These are phyloP conservation scores for Pimpla rufipes DNA, from an alignment of 2,888 invertebrate species.

Conservation along the genomic window DNA sequence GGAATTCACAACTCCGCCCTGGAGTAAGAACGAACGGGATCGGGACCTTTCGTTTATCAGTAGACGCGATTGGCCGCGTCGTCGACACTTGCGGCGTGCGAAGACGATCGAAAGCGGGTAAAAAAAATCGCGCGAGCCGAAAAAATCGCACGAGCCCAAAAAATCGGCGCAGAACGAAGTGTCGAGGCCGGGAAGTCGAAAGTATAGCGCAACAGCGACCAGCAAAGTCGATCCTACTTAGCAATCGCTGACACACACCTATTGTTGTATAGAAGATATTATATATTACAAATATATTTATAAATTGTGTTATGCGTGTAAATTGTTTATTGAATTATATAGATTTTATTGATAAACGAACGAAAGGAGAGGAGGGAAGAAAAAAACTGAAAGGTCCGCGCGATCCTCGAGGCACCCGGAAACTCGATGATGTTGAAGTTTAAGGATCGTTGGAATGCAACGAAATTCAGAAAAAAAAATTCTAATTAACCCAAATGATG, in stretches of 20 bases:
- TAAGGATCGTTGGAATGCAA: too few relatives aligned
- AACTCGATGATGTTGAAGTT: too few relatives aligned
- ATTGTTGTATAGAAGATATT: conserved; percentile 82
- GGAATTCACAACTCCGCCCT: background rate
- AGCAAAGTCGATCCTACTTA: conserved; percentile 75
- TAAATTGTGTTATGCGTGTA: conserved; percentile 83
- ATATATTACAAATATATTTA: conserved; percentile 78
- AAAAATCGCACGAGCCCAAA: conserved; percentile 4
- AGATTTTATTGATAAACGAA: conserved; percentile 66
- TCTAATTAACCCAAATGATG: too few relatives aligned
- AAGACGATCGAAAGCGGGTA: background rate
- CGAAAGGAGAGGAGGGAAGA: background rate
- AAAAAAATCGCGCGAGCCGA: background rate
- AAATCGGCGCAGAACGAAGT: background rate
- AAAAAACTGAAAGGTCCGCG: conserved; percentile 44
- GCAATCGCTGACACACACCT: conserved; percentile 77
- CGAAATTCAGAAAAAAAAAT: too few relatives aligned
- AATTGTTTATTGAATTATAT: conserved; percentile 82
- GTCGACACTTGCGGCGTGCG: conserved; percentile 13
- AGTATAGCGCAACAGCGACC: conserved; percentile 14
- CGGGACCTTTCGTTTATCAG: conserved; percentile 57
- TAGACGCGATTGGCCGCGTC: conserved; percentile 12
- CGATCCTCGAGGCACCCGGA: conserved; percentile 8
- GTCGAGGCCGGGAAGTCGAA: background rate
- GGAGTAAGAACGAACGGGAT: conserved; percentile 2